These are phyloP conservation scores for Oophaga pumilio DNA, from an alignment of 2,113 vertebrate genomes.

Conservation along the genomic window DNA sequence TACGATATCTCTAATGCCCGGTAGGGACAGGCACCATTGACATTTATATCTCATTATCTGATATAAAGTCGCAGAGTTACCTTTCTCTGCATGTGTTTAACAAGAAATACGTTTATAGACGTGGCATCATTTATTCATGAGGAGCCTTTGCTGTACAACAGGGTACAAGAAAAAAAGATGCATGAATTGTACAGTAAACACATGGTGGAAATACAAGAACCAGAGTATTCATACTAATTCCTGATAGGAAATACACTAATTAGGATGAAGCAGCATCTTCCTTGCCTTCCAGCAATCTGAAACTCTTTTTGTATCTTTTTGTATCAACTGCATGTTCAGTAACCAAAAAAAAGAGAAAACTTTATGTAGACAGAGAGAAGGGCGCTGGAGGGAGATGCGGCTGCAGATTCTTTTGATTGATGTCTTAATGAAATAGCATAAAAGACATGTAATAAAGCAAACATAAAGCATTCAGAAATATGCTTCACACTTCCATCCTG, in stretches of 20 bases:
- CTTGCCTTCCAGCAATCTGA: neutral
- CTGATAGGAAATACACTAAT: neutral
- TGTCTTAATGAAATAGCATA: neutral
- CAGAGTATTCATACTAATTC: neutral
- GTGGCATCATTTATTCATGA: slow-evolving; percentile 33
- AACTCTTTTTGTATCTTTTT: neutral
- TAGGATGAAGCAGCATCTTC: neutral
- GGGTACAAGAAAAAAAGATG: neutral
- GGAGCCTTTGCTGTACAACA: slow-evolving; percentile 22
- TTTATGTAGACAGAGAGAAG: neutral
- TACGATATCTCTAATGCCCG: neutral
- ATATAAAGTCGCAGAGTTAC: neutral
- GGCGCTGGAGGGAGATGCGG: neutral
- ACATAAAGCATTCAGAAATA: neutral
- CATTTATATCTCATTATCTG: slow-evolving; percentile 45
- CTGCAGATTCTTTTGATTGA: neutral
- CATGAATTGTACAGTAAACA: neutral
- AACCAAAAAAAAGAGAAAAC: neutral
- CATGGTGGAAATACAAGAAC: neutral
- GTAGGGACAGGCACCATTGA: neutral
- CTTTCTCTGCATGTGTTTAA: slow-evolving; percentile 28
- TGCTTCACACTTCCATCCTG: too few relatives aligned
- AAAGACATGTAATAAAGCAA: neutral
- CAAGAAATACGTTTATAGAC: slow-evolving; percentile 20
- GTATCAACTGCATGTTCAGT: too few relatives aligned